phyloP scores from a whole-genome alignment of 1,140 invertebrate genomes.

The Lepidurus apus region DNA sequence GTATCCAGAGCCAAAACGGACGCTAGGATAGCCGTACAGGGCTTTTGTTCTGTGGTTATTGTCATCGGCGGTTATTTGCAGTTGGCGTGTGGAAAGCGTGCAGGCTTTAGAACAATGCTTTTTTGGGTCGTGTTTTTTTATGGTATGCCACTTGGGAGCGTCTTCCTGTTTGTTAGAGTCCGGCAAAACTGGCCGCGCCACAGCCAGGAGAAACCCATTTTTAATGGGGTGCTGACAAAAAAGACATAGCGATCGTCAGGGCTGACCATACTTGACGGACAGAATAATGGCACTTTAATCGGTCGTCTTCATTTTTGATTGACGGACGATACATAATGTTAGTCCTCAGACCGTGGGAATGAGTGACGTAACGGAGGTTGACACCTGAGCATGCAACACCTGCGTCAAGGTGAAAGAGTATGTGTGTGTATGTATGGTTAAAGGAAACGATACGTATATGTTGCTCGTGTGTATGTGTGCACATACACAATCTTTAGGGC shows the following conservation, averaged over 20 bases:
- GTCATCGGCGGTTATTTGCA: not conserved
- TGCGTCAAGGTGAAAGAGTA: not conserved
- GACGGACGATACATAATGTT: not conserved
- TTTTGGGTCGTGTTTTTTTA: not conserved
- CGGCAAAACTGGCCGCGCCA: not conserved
- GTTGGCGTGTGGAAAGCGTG: not conserved
- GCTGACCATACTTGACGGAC: conserved; percentile 11
- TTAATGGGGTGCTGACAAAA: not conserved
- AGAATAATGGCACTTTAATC: not conserved
- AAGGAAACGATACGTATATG: not conserved
- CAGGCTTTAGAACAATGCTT: not conserved
- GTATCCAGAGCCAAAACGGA: not conserved
- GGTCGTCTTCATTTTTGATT: not conserved
- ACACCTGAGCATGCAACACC: not conserved
- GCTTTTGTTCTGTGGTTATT: not conserved
- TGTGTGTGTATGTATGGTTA: not conserved
- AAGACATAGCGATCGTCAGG: not conserved
- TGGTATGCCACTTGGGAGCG: not conserved
- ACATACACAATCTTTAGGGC: not conserved
- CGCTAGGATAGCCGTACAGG: not conserved
- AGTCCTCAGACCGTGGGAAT: not conserved
- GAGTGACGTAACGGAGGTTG: not conserved
- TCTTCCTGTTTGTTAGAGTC: not conserved
- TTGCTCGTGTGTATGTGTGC: not conserved
- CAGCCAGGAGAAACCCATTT: not conserved